These are phyloP conservation scores for Julus scanicus DNA, from an alignment of 2,888 invertebrate species.

Conservation along the genomic window DNA sequence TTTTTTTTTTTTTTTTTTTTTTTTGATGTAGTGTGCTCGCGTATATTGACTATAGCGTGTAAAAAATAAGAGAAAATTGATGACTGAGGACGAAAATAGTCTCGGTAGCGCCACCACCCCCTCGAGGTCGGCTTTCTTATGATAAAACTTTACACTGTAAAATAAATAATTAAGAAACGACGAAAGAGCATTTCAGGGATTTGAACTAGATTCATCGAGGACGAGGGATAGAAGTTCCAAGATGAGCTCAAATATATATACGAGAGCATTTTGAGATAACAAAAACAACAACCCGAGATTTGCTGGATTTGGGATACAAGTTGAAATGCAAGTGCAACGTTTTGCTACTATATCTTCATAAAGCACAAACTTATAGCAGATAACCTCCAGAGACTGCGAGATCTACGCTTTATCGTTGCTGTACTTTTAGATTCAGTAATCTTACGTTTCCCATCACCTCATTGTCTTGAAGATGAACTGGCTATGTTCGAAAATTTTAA, in stretches of 20 bases:
- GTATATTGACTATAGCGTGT: background rate
- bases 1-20: no score
- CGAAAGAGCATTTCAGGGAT: constrained; percentile 28
- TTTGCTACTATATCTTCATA: background rate
- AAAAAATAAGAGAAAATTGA: constrained; percentile 10
- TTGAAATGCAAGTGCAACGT: background rate
- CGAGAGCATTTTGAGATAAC: background rate
- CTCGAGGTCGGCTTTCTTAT: constrained; percentile 33
- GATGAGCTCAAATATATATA: background rate
- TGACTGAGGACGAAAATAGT: constrained; percentile 33
- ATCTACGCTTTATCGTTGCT: background rate
- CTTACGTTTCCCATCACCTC: no score
- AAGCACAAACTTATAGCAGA: background rate
- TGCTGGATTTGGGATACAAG: background rate
- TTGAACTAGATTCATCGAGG: constrained; percentile 26
- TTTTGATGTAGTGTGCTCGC: background rate
- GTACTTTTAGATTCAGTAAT: background rate
- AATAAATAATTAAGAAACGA: constrained; percentile 33
- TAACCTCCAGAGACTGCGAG: background rate
- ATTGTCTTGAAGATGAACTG: no score
- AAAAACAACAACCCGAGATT: background rate
- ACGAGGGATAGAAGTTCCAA: background rate
- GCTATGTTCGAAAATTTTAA: no score
- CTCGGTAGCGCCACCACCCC: constrained; percentile 19
- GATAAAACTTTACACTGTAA: constrained; percentile 33